Percentiles rank a stretch among this genome's conserved stretches.
These are phyloP conservation scores for Nixonia krombeini DNA, from an alignment of 1,140 invertebrate species.

Conservation along the genomic window DNA sequence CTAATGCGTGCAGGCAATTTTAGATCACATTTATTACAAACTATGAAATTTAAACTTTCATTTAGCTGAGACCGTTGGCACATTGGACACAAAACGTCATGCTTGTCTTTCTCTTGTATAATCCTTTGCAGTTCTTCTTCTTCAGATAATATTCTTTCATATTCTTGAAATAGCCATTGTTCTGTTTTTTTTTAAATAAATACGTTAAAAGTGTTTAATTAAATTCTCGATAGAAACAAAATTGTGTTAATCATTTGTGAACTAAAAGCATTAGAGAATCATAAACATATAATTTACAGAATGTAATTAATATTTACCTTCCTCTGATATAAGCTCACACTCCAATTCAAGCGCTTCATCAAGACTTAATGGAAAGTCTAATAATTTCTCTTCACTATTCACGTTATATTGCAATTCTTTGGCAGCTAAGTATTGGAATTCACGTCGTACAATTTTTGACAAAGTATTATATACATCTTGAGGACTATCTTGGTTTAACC, in stretches of 20 bases:
- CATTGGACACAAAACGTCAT: slow-evolving; percentile 58
- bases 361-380: slow-evolving; percentile 21
- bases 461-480: slow-evolving; percentile 41
- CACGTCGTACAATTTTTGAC: slow-evolving; percentile 51
- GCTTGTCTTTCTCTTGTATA: slow-evolving; percentile 31
- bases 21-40: slow-evolving; percentile 51
- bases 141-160: slow-evolving; percentile 59
- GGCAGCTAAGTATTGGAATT: slow-evolving; percentile 47
- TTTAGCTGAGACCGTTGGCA: slow-evolving; percentile 52
- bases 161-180: slow-evolving; percentile 65
- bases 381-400: slow-evolving; percentile 5
- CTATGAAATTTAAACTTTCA: slow-evolving; percentile 35
- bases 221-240: slow-evolving; percentile 33
- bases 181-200: no score
- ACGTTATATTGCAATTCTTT: slow-evolving; percentile 23
- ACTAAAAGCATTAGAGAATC: slow-evolving; percentile 6
- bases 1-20: slow-evolving; percentile 42
- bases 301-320: slow-evolving; percentile 44
- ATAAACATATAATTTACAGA: no score
- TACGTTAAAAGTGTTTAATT: no score
- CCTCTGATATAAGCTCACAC: slow-evolving; percentile 41
- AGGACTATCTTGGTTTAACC: slow-evolving; percentile 34
- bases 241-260: slow-evolving; percentile 3
- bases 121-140: slow-evolving; percentile 40
- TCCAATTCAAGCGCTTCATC: slow-evolving; percentile 52